Evolutionary conservation across 2,797 vertebrate species (phyloP), one percentile per base, ranked within the genome.

Genomic region (Epinephelus coioides): DNA sequence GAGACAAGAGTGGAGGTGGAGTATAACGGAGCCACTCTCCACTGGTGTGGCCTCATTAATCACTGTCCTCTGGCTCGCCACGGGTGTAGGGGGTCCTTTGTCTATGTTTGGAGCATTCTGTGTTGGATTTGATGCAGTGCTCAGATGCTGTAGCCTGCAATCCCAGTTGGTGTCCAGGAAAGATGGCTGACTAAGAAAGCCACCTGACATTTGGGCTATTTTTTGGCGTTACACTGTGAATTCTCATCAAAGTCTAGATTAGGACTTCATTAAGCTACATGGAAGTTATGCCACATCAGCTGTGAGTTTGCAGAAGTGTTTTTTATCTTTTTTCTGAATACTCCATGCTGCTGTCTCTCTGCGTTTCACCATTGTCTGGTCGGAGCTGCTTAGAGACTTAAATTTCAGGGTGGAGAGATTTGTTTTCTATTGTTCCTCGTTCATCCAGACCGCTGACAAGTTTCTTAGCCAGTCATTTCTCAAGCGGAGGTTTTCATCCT

Each of bases 1-100:
- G 83, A 87, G 87, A 83, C 34, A 5, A 27, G 86, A 80, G 82
- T 87, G 83, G 87, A 89, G 89, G 78, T 86, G 89, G 86, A 82
- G 78, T 75, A 89, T 84, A 88, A 90, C 79, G 71, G 89, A 90
- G 81, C 70, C 76, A 54, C 90, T 91, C 87, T 91, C 78, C 76
- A 74, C 88, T 73, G 87, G 88, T 88, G 90, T 85, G 90, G 86
- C 89, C 91, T 92, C 91, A 92, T 95, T 94, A 93, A 94, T 94
- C 86, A 92, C 84, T 93, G 93, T 94, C 93, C 91, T 79, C 87
- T 71, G 34, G 40, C 84, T 86, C 78, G 69, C 79, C 83, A 68
- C 27, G 85, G 88, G 86, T 81, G 82, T 85, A 79, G 83, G 72
- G 81, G 73, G 74, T 62, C 73, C 79, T 93, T 92, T 92, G 89